Base-by-base conservation (phyloP, 2,113 vertebrate genomes). In the Orthonyx spaldingii region DNA sequence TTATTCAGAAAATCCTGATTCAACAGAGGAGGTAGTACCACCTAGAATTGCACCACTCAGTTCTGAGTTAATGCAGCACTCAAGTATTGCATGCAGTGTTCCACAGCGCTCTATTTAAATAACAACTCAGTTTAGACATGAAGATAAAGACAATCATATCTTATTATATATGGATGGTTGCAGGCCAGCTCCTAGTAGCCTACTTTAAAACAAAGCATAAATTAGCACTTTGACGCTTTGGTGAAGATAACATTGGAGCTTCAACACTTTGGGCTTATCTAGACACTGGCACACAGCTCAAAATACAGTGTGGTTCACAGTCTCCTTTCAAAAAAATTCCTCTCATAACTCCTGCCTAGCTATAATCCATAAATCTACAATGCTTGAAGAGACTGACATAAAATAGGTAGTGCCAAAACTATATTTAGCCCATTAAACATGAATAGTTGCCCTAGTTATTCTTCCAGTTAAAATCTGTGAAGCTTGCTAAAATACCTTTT, bases 361-460 rank as follows among this genome's bases (percentile, higher is more conserved):
- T 89, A n/a, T 72, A 96, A 94, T 75, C 83, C 86, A 89, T 83
- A 95, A 96, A 96, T 86, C 79, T 47, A 28, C 66, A 78, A 76
- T 32, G 46, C 37, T 19, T 95, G 89, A 92, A 87, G n/a, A 95
- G 39, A 93, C 91, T 91, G 89, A 91, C 89, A 65, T 72, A 95
- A 89, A 86, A 93, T 47, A 63, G 47, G 24, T 39, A 90, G 49
- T 94, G 94, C 84, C 95, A 97, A 94, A 97, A 96, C 90, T 71
- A 95, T 27, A 81, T 65, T 97, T 84, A 93, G 71, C 26, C 81
- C 80, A 93, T 89, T 93, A 93, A 96, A 92, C 35, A 79, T 6
- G 9, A 55, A 72, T 12, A 92, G 61, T 30, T 90, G 79, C 30
- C 68, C 42, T 71, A 95, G 52, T 82, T 91, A 75, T 81, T 93